A percentile compares a stretch with the other conserved stretches of the same genome.
phyloP scores from a whole-genome alignment of 1,140 invertebrate species.

The Berghia stephanieae region DNA sequence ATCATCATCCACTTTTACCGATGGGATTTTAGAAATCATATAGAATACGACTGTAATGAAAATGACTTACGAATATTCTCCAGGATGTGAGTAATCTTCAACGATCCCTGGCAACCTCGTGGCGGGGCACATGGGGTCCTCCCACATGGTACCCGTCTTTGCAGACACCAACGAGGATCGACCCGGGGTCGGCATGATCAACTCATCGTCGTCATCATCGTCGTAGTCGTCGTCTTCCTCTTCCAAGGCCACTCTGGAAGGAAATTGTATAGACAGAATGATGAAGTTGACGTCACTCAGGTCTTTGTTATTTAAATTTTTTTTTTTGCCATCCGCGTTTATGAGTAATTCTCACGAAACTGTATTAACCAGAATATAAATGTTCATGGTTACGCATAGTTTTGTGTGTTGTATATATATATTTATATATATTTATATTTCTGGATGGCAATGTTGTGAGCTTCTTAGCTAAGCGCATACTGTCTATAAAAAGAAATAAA shows the following conservation, averaged over 20 bases:
- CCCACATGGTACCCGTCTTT: background rate
- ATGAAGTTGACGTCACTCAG: background rate
- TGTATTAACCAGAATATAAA: background rate
- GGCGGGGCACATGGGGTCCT: background rate
- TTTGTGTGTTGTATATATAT: background rate
- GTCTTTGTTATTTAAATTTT: background rate
- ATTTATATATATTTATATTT: background rate
- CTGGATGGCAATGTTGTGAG: too few relatives aligned
- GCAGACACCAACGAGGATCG: background rate
- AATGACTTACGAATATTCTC: too few relatives aligned
- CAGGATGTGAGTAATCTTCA: too few relatives aligned
- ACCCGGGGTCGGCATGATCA: background rate
- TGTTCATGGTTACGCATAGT: background rate
- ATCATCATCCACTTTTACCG: too few relatives aligned
- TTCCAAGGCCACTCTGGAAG: background rate
- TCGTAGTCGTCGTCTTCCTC: slow-evolving; percentile 10
- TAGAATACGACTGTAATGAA: too few relatives aligned
- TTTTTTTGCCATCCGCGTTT: background rate
- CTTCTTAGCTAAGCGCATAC: too few relatives aligned
- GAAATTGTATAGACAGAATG: background rate
- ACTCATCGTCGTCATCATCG: slow-evolving; percentile 4
- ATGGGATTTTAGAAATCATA: too few relatives aligned
- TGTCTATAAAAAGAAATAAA: too few relatives aligned
- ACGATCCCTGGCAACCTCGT: background rate
- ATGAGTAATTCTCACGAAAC: background rate